These are phyloP conservation scores for Phrynosoma blainvillii DNA, from an alignment of 2,113 vertebrate genomes.

Conservation along the genomic window DNA sequence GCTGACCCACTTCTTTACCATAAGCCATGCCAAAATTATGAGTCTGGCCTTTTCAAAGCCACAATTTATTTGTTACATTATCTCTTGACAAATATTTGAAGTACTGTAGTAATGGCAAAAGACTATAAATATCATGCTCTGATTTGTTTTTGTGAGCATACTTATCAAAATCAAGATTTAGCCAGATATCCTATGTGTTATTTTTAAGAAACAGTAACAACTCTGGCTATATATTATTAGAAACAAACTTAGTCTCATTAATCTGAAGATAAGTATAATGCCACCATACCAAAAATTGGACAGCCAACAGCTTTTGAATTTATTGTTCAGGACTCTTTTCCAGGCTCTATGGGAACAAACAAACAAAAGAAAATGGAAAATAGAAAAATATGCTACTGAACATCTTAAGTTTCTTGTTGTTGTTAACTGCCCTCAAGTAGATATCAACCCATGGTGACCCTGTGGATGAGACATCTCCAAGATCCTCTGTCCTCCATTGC, in stretches of 20 bases:
- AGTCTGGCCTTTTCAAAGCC: no score
- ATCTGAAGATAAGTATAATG: not conserved
- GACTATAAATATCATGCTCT: not conserved
- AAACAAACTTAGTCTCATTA: not conserved
- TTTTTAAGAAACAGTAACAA: slow-evolving; percentile 11
- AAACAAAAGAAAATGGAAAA: not conserved
- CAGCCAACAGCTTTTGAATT: not conserved
- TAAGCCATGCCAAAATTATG: no score
- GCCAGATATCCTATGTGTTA: slow-evolving; percentile 14
- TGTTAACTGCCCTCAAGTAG: no score
- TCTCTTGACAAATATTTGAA: no score
- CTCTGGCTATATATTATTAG: not conserved
- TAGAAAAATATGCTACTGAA: not conserved
- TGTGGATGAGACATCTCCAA: no score
- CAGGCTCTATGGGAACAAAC: not conserved
- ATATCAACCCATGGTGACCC: no score
- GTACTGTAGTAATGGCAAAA: no score
- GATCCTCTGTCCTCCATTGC: no score
- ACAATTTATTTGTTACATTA: no score
- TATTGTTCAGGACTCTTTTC: not conserved
- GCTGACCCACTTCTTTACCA: no score
- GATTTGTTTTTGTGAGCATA: not conserved
- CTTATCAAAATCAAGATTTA: slow-evolving; percentile 4
- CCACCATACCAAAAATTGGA: not conserved
- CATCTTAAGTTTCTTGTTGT: no score